phyloP scores from a whole-genome alignment of 2,113 vertebrate genomes.

The Rhombomys opimus region DNA sequence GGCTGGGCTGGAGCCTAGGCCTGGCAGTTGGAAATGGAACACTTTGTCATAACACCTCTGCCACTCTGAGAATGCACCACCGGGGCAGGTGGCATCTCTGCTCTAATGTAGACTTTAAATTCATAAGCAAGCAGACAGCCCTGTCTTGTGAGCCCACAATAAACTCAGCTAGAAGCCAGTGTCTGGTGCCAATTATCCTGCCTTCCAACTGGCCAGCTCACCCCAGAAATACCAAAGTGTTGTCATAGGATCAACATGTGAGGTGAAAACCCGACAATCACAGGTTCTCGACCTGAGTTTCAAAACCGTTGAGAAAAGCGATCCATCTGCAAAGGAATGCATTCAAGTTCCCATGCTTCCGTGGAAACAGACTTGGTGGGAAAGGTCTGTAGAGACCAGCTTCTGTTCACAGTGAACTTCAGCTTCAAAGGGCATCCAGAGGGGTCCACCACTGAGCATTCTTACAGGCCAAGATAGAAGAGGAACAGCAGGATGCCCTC shows the following conservation, averaged over 20 bases:
- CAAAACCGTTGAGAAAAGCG: conserved; percentile 34
- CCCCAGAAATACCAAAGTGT: background rate
- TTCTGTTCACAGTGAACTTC: background rate
- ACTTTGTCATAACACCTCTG: background rate
- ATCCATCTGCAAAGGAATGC: conserved; percentile 24
- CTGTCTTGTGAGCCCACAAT: no score
- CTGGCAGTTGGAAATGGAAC: no score
- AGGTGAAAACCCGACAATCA: conserved; percentile 29
- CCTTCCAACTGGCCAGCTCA: background rate
- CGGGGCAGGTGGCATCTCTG: background rate
- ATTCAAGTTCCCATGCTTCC: conserved; percentile 50
- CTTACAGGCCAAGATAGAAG: conserved; percentile 15
- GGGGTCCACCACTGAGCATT: conserved; percentile 35
- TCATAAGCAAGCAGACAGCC: no score
- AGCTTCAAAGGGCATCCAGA: conserved; percentile 56
- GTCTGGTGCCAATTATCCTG: background rate
- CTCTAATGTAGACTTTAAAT: background rate
- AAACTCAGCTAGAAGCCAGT: no score
- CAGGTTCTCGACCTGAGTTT: conserved; percentile 40
- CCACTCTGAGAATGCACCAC: background rate
- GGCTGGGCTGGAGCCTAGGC: background rate
- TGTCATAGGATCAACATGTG: background rate
- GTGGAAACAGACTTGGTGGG: conserved; percentile 41
- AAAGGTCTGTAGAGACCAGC: background rate
- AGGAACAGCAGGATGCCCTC: conserved; percentile 10